A percentile compares a stretch with the other conserved stretches of the same genome.
Evolutionary conservation across 2,888 invertebrate genomes (phyloP).

Genomic region (Helleia helle): DNA sequence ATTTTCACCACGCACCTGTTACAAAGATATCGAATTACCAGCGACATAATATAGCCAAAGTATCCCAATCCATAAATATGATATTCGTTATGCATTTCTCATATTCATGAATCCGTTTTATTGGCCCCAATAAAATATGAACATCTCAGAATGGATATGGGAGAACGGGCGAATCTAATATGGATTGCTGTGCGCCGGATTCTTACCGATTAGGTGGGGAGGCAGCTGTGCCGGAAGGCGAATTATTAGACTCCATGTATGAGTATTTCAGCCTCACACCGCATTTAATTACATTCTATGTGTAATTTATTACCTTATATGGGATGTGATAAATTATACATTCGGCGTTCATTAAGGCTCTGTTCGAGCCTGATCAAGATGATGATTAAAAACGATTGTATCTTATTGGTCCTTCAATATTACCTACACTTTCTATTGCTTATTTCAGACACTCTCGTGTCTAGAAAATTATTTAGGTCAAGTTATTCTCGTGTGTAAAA

Average conservation of each 20-base stretch:
- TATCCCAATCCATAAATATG: constrained; percentile 70
- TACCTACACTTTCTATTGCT: too few species aligned
- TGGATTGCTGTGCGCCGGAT: constrained; percentile 69
- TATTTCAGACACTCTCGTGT: too few species aligned
- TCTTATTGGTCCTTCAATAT: too few species aligned
- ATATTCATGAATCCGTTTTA: constrained; percentile 76
- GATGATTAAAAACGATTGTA: too few species aligned
- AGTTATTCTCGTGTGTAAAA: too few species aligned
- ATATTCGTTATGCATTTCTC: constrained; percentile 74
- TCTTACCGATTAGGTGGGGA: constrained; percentile 50
- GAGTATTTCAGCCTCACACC: constrained; percentile 5
- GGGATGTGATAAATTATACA: constrained; percentile 5
- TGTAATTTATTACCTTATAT: neutral
- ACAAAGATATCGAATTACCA: constrained; percentile 72
- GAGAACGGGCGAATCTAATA: constrained; percentile 72
- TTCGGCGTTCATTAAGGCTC: neutral
- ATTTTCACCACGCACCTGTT: constrained; percentile 58
- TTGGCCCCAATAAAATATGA: constrained; percentile 76
- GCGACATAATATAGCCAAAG: constrained; percentile 62
- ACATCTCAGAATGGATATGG: constrained; percentile 75
- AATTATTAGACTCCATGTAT: constrained; percentile 8
- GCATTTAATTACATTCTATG: constrained; percentile 3
- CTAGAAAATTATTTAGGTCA: too few species aligned
- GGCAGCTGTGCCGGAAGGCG: constrained; percentile 21
- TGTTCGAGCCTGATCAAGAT: neutral